Evolutionary conservation across 2,113 vertebrate species (phyloP).

Genomic region (Vombatus ursinus): DNA sequence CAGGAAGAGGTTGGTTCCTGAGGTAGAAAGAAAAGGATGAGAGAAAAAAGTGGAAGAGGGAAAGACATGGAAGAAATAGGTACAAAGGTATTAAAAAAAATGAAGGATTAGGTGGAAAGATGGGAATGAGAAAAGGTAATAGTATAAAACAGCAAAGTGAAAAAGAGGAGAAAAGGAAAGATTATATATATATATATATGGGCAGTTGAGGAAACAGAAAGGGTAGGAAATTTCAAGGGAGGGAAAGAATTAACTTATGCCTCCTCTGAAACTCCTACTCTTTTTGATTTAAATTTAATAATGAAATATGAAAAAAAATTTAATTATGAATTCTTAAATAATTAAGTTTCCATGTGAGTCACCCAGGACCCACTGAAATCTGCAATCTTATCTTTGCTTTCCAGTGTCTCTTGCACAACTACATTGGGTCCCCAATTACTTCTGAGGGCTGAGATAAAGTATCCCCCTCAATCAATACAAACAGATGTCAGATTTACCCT

Average conservation of each 20-base stretch:
- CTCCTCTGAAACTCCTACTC: too few species aligned
- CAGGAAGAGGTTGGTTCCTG: conserved; percentile 57
- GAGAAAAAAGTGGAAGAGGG: background rate
- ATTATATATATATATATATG: too few species aligned
- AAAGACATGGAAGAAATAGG: background rate
- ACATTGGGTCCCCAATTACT: background rate
- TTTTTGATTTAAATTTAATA: too few species aligned
- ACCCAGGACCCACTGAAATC: too few species aligned
- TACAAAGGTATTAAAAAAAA: too few species aligned
- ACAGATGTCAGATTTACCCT: background rate
- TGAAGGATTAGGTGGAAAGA: background rate
- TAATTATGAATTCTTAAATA: too few species aligned
- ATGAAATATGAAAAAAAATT: too few species aligned
- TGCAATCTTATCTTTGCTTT: background rate
- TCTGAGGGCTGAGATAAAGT: background rate
- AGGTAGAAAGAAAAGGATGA: background rate
- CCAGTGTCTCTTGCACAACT: background rate
- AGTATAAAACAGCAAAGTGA: background rate
- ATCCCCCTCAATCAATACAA: background rate
- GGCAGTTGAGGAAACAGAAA: too few species aligned
- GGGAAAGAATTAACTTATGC: too few species aligned
- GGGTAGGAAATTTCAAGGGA: too few species aligned
- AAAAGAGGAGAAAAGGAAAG: too few species aligned
- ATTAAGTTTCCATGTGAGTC: too few species aligned
- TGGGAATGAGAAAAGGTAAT: background rate